Evolutionary conservation across 1,140 invertebrate species (phyloP).

Genomic region (Drosophila elegans): DNA sequence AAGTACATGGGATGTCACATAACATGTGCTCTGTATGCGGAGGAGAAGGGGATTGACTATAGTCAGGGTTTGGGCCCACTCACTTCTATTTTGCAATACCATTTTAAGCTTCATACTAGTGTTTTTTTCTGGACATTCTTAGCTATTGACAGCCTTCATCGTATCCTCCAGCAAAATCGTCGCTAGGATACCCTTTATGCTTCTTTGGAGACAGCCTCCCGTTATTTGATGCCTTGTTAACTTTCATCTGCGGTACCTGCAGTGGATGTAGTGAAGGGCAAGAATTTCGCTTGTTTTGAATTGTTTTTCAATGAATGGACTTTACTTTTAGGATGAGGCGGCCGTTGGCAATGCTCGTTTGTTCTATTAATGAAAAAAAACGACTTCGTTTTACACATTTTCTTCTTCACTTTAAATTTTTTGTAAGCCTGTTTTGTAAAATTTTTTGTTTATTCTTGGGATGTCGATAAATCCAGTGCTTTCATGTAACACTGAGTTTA

Average conservation of each 20-base stretch:
- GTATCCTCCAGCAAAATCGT: constrained; percentile 50
- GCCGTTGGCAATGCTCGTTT: constrained; percentile 60
- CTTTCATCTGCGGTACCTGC: constrained; percentile 57
- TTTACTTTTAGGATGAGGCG: constrained; percentile 53
- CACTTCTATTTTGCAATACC: constrained; percentile 38
- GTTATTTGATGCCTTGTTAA: constrained; percentile 81
- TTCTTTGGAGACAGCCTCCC: constrained; percentile 51
- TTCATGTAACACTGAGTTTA: no score
- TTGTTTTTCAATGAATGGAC: constrained; percentile 66
- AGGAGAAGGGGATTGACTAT: background rate
- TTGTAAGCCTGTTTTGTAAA: constrained; percentile 39
- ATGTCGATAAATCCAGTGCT: constrained; percentile 47
- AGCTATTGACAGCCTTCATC: constrained; percentile 33
- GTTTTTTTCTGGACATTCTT: constrained; percentile 53
- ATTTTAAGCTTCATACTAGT: constrained; percentile 60
- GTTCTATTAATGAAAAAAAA: constrained; percentile 74
- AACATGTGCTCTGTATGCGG: constrained; percentile 22
- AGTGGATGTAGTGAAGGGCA: constrained; percentile 16
- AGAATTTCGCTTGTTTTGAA: constrained; percentile 73
- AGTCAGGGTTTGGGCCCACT: constrained; percentile 6
- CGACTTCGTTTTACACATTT: constrained; percentile 66
- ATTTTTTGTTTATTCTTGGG: constrained; percentile 34
- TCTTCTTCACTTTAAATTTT: constrained; percentile 34
- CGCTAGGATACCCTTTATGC: constrained; percentile 78
- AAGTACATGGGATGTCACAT: constrained; percentile 4